Evolutionary conservation across 2,888 invertebrate genomes (phyloP).

Genomic region (Lampropteryx suffumata): DNA sequence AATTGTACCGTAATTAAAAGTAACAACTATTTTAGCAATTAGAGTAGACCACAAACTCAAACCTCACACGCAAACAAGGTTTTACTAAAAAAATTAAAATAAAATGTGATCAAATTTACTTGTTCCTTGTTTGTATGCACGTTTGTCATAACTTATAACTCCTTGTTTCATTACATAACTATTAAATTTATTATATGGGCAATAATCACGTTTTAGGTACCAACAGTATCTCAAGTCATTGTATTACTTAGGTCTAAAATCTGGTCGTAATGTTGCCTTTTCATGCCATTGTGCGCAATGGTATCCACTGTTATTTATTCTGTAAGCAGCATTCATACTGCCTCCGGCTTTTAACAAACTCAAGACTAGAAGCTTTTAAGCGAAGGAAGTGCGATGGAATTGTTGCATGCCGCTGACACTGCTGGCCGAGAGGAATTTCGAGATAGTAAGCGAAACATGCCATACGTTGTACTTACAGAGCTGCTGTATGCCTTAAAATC

Average conservation of each 20-base stretch:
- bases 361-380: constrained; percentile 68
- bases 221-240: constrained; percentile 60
- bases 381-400: constrained; percentile 56
- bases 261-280: constrained; percentile 67
- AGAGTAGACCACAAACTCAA: too few species aligned
- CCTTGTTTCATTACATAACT: constrained; percentile 1
- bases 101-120: too few species aligned
- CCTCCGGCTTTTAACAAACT: constrained; percentile 68
- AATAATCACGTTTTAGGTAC: constrained; percentile 18
- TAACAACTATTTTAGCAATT: too few species aligned
- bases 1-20: too few species aligned
- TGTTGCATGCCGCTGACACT: constrained; percentile 46
- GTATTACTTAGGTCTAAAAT: constrained; percentile 67
- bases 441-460: neutral
- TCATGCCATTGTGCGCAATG: constrained; percentile 61
- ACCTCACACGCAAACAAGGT: too few species aligned
- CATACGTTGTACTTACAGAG: too few species aligned
- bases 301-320: constrained; percentile 20
- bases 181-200: neutral
- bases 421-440: constrained; percentile 17
- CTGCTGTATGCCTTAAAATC: too few species aligned
- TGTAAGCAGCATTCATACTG: constrained; percentile 59
- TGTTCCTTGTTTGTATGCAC: too few species aligned
- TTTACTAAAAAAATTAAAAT: too few species aligned
- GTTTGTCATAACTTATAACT: neutral